Percentiles rank a stretch among this genome's conserved stretches.
phyloP scores from a whole-genome alignment of 37 sponge, comb jelly and placozoan genomes.

The Halisarca cf. caerulea region DNA sequence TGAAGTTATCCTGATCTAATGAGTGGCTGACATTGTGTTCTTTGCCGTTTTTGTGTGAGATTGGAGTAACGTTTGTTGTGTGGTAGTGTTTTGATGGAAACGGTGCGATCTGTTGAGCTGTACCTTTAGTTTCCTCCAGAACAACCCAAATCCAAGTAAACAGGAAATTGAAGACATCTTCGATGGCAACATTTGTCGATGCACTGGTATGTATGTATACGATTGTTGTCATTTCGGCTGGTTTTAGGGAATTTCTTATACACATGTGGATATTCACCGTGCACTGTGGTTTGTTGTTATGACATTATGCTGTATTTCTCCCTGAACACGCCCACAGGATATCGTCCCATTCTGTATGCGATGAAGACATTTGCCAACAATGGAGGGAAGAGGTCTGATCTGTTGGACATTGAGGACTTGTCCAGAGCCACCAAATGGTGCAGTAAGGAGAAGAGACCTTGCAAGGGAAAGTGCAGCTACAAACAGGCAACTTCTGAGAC shows the following conservation, averaged over 20 bases:
- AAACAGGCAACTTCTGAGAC: background rate
- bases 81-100: too few species aligned
- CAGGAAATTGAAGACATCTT: conserved; percentile 34
- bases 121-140: conserved; percentile 24
- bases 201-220: conserved; percentile 52
- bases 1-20: too few species aligned
- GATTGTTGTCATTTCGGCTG: too few species aligned
- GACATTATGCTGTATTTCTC: background rate
- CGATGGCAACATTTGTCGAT: conserved; percentile 63
- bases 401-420: conserved; percentile 20
- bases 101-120: too few species aligned
- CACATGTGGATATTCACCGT: too few species aligned
- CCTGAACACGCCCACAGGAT: conserved; percentile 49
- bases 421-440: conserved; percentile 5
- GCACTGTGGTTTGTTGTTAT: too few species aligned
- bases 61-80: too few species aligned
- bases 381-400: background rate
- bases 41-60: too few species aligned
- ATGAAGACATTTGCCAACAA: conserved; percentile 79
- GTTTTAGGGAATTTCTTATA: too few species aligned
- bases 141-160: conserved; percentile 1
- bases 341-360: conserved; percentile 81
- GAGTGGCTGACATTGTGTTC: too few species aligned
- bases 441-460: conserved; percentile 19
- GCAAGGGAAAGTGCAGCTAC: conserved; percentile 6